These are phyloP conservation scores for Argopecten irradians DNA, from an alignment of 1,140 invertebrate species.

Conservation along the genomic window DNA sequence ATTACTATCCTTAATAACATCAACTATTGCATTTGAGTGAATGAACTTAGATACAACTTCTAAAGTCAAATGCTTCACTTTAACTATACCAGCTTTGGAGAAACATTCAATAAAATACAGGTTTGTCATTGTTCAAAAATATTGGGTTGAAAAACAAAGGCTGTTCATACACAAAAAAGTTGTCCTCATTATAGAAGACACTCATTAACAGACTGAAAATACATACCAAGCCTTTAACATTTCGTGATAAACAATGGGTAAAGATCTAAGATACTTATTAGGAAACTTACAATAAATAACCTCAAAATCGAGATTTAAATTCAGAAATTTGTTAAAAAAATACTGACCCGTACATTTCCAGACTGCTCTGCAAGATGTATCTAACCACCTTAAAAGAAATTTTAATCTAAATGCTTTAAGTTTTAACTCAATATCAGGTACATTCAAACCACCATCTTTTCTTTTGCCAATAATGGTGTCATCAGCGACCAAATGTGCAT, in stretches of 20 bases:
- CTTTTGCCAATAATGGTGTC: constrained; percentile 25
- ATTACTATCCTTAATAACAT: no score
- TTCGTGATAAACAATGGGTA: constrained; percentile 30
- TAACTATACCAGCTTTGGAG: not conserved
- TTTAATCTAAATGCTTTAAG: constrained; percentile 28
- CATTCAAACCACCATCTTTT: constrained; percentile 27
- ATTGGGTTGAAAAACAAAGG: constrained; percentile 29
- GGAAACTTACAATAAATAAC: not conserved
- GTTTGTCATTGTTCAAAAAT: not conserved
- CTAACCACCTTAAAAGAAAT: constrained; percentile 25
- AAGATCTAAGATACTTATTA: not conserved
- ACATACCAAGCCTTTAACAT: constrained; percentile 25
- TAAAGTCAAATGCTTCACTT: not conserved
- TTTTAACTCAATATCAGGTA: constrained; percentile 28
- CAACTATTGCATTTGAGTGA: not conserved
- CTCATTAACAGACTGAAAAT: not conserved
- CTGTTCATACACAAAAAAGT: constrained; percentile 20
- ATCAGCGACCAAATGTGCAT: not conserved
- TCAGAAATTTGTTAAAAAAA: constrained; percentile 5
- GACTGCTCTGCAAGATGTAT: not conserved
- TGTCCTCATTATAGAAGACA: not conserved
- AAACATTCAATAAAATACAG: constrained; percentile 19
- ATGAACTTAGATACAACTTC: not conserved
- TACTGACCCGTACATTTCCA: constrained; percentile 27
- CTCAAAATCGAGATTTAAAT: constrained; percentile 1